Conservation (phyloP, 2,797 vertebrate species). For the Micromesistius poutassou region DNA sequence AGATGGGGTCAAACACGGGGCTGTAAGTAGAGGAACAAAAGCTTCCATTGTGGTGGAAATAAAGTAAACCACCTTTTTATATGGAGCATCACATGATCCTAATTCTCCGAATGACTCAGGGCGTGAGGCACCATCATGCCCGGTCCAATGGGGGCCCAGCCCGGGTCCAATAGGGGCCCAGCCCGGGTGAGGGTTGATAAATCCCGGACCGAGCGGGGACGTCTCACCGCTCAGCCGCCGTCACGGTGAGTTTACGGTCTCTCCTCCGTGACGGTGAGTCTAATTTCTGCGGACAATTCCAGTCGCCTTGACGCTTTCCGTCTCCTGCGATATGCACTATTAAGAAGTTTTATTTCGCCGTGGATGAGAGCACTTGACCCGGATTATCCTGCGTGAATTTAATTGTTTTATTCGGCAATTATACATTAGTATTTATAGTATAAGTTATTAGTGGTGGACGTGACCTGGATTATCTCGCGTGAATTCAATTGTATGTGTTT, state of each 20-base stretch:
- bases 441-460: too few relatives aligned
- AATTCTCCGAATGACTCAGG: conserved; percentile 55
- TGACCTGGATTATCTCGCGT: too few relatives aligned
- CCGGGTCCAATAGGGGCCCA: too few relatives aligned
- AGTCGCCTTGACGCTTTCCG: not conserved
- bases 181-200: conserved; percentile 46
- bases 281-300: conserved; percentile 23
- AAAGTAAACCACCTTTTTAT: conserved; percentile 46
- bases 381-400: too few relatives aligned
- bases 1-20: not conserved
- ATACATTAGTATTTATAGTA: too few relatives aligned
- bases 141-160: not conserved
- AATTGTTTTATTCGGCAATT: too few relatives aligned
- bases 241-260: conserved; percentile 63
- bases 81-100: conserved; percentile 40
- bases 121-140: conserved; percentile 61
- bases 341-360: not conserved
- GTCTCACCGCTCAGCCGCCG: conserved; percentile 29
- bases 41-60: conserved; percentile 43
- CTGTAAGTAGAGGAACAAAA: conserved; percentile 3
- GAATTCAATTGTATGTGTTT: too few relatives aligned
- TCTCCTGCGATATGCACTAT: not conserved
- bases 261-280: conserved; percentile 61
- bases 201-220: conserved; percentile 6
- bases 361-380: too few relatives aligned